phyloP scores from a whole-genome alignment of 2,888 invertebrate genomes.

The Auanema sp. region DNA sequence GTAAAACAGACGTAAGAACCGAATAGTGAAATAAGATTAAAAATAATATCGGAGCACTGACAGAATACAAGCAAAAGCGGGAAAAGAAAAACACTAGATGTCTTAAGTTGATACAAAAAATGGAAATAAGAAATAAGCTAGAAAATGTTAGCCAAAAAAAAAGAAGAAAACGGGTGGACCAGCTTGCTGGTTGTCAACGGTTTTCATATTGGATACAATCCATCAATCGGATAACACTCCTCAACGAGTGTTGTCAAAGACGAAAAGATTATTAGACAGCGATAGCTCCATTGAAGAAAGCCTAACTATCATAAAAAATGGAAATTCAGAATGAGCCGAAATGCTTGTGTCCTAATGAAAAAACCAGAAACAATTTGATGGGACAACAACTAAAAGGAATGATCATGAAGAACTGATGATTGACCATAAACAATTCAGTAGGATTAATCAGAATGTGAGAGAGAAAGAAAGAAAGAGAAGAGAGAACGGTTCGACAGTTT shows the following conservation, averaged over 20 bases:
- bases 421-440: neutral
- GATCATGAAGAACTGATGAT: neutral
- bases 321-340: conserved; percentile 1
- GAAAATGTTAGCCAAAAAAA: neutral
- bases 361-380: conserved; percentile 6
- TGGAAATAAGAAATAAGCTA: neutral
- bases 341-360: neutral
- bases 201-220: neutral
- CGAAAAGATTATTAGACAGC: conserved; percentile 16
- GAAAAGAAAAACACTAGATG: neutral
- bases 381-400: conserved; percentile 7
- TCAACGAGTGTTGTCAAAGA: conserved; percentile 15
- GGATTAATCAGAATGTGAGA: neutral
- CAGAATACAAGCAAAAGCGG: too few relatives aligned
- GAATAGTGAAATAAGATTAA: too few relatives aligned
- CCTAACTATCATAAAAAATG: conserved; percentile 1
- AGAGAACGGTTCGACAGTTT: too few relatives aligned
- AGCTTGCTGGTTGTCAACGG: neutral
- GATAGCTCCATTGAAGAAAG: conserved; percentile 10
- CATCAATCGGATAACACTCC: conserved; percentile 10
- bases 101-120: neutral
- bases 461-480: too few relatives aligned
- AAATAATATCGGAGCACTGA: too few relatives aligned
- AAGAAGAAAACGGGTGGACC: neutral
- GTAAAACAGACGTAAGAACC: too few relatives aligned